These are phyloP conservation scores for Lepisosteus osseus DNA, from an alignment of 2,113 vertebrate species.

Conservation along the genomic window DNA sequence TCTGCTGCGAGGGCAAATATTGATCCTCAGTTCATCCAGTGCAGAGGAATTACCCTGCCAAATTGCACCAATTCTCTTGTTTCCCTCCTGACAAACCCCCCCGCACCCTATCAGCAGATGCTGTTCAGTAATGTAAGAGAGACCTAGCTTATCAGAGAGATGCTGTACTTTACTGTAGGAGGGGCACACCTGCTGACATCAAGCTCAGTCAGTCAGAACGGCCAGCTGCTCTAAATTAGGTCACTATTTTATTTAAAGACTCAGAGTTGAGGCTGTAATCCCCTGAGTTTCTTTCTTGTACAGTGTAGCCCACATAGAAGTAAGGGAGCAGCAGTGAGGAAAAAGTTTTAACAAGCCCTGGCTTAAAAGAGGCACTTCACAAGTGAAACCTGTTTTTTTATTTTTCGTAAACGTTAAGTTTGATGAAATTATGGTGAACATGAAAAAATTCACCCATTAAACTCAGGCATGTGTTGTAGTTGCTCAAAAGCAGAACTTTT, in stretches of 20 bases:
- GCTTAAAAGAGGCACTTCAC: too few relatives aligned
- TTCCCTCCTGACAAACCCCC: background rate
- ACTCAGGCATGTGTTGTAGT: too few relatives aligned
- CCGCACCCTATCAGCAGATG: background rate
- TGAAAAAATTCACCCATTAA: too few relatives aligned
- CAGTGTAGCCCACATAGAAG: constrained; percentile 49
- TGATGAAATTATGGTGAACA: too few relatives aligned
- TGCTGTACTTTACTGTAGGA: constrained; percentile 10
- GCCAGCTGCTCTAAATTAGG: constrained; percentile 52
- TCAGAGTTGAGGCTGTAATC: constrained; percentile 55
- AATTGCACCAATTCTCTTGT: too few relatives aligned
- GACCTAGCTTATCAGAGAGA: background rate
- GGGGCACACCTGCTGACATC: too few relatives aligned
- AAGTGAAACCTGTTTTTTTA: too few relatives aligned
- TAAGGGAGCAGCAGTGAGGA: constrained; percentile 24
- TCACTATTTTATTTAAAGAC: constrained; percentile 70
- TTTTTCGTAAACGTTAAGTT: too few relatives aligned
- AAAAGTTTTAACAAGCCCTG: too few relatives aligned
- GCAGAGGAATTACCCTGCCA: background rate
- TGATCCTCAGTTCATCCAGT: background rate
- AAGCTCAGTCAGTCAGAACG: background rate
- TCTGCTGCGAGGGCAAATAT: constrained; percentile 5
- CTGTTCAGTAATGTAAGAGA: background rate
- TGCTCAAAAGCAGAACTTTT: too few relatives aligned
- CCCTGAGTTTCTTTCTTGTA: constrained; percentile 44